Conservation (phyloP, 2,797 vertebrate species). For the Aldrovandia affinis region DNA sequence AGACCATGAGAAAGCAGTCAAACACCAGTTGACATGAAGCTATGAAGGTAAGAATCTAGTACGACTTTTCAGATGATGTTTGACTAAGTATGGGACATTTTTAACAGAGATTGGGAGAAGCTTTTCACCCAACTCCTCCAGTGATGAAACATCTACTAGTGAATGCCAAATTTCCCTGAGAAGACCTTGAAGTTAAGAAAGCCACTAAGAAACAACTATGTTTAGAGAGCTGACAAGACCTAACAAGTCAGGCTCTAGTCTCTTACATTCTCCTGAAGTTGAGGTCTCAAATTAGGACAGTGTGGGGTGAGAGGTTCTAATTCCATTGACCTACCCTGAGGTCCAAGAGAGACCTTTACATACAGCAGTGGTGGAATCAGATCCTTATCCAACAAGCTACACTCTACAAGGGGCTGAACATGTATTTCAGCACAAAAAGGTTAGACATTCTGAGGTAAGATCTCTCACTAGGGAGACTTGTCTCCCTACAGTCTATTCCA, state of each 20-base stretch:
- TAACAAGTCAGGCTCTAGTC: background rate
- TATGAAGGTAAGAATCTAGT: background rate
- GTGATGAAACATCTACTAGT: background rate
- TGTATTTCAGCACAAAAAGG: background rate
- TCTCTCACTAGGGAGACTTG: no score
- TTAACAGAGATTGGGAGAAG: background rate
- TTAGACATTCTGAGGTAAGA: background rate
- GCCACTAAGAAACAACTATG: background rate
- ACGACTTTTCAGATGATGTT: background rate
- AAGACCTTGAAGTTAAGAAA: background rate
- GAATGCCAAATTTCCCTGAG: background rate
- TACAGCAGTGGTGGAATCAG: background rate
- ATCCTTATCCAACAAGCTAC: background rate
- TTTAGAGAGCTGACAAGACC: background rate
- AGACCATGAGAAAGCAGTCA: background rate
- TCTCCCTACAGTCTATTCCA: background rate
- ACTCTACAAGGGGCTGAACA: background rate
- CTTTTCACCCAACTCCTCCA: background rate
- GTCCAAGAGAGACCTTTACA: background rate
- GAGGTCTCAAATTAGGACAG: slow-evolving; percentile 20
- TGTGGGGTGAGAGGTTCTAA: background rate
- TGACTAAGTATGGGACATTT: no score
- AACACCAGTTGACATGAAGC: background rate
- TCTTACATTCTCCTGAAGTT: background rate
- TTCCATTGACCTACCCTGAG: background rate